Percentiles rank a stretch among this genome's conserved stretches.
These are phyloP conservation scores for Aphelinus atriplicis DNA, from an alignment of 1,140 invertebrate genomes.

Conservation along the genomic window DNA sequence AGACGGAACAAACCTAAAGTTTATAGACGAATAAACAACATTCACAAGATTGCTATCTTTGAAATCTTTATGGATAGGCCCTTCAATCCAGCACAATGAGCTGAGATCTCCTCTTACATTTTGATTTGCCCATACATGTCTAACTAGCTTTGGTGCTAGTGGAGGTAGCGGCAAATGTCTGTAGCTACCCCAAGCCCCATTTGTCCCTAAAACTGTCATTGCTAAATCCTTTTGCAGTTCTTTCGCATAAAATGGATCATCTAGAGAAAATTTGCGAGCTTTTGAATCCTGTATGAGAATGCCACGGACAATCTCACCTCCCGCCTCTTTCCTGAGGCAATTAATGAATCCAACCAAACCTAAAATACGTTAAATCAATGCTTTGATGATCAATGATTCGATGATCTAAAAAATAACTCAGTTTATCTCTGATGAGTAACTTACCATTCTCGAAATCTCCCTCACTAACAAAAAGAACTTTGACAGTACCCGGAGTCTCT, in stretches of 20 bases:
- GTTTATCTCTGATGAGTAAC: too few species aligned
- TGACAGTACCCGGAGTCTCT: conserved; percentile 27
- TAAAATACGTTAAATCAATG: too few species aligned
- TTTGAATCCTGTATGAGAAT: conserved; percentile 73
- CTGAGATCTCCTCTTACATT: conserved; percentile 84
- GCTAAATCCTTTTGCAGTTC: conserved; percentile 79
- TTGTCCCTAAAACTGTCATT: conserved; percentile 76
- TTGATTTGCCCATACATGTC: conserved; percentile 83
- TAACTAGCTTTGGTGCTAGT: conserved; percentile 58
- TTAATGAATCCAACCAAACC: conserved; percentile 87
- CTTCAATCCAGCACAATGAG: conserved; percentile 84
- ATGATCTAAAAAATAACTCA: too few species aligned
- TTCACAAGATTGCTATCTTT: conserved; percentile 62
- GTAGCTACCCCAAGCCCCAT: conserved; percentile 82
- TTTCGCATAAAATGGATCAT: conserved; percentile 72
- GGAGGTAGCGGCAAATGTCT: conserved; percentile 73
- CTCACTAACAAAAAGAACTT: conserved; percentile 70
- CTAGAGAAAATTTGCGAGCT: conserved; percentile 73
- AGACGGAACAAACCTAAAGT: conserved; percentile 65
- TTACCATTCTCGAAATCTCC: conserved; percentile 73
- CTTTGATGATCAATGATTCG: too few species aligned
- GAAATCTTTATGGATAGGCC: conserved; percentile 58
- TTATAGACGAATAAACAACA: conserved; percentile 75
- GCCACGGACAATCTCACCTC: conserved; percentile 71
- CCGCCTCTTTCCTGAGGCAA: conserved; percentile 76